A percentile compares a stretch with the other conserved stretches of the same genome.
These are phyloP conservation scores for Meganola albula DNA, from an alignment of 2,888 invertebrate species.

Conservation along the genomic window DNA sequence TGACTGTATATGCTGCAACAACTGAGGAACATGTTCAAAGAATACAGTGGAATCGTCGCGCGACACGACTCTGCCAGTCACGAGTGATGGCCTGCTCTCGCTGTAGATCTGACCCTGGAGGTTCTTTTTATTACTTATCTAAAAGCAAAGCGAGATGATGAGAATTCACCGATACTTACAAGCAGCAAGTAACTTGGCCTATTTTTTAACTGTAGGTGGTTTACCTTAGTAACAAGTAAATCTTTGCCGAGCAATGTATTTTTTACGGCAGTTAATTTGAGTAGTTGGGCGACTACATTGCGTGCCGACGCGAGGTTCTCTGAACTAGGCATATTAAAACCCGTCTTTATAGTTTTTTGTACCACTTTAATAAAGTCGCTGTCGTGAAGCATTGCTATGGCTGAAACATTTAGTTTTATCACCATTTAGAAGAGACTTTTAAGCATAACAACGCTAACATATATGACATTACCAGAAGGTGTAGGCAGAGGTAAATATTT, in stretches of 20 bases:
- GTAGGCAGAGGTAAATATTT: too few species aligned
- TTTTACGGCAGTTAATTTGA: constrained; percentile 43
- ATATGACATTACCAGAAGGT: too few species aligned
- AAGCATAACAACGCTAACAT: too few species aligned
- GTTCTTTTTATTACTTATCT: too few species aligned
- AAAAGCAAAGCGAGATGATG: too few species aligned
- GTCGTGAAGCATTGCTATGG: constrained; percentile 25
- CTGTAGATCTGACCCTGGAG: constrained; percentile 25
- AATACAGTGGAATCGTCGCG: constrained; percentile 18
- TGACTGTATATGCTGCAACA: constrained; percentile 34
- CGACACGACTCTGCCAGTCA: constrained; percentile 41
- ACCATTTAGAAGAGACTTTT: too few species aligned
- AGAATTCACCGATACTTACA: too few species aligned
- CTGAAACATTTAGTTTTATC: constrained; percentile 20
- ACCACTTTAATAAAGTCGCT: constrained; percentile 38
- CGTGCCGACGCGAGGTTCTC: constrained; percentile 41
- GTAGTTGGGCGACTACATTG: constrained; percentile 38
- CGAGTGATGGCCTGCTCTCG: constrained; percentile 33
- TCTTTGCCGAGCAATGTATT: constrained; percentile 35
- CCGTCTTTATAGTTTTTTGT: constrained; percentile 27
- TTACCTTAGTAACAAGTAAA: constrained; percentile 52
- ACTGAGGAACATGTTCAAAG: constrained; percentile 43
- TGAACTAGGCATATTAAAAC: constrained; percentile 18
- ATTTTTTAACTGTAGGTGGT: background rate
- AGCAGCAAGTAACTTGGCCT: too few species aligned